These are phyloP conservation scores for Halcyon chelicuti DNA, from an alignment of 2,797 vertebrate species.

Conservation along the genomic window DNA sequence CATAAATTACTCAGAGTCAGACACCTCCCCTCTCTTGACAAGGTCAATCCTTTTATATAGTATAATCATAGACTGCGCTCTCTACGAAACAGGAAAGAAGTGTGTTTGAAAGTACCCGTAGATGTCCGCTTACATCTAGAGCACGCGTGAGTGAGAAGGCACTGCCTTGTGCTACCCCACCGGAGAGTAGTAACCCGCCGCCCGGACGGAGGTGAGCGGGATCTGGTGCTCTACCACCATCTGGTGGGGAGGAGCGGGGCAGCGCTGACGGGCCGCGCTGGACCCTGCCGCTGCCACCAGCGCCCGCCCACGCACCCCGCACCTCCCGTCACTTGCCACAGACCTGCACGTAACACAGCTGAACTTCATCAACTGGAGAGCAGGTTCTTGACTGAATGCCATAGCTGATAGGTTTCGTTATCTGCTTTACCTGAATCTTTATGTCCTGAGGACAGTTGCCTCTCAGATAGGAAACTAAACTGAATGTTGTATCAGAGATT, in stretches of 20 bases:
- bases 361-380: rapidly evolving
- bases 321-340: background rate
- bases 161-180: rapidly evolving
- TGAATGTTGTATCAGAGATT: rapidly evolving
- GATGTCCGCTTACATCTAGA: rapidly evolving
- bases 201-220: rapidly evolving
- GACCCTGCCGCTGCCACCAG: background rate
- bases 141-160: rapidly evolving
- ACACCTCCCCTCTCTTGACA: background rate
- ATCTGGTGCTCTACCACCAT: background rate
- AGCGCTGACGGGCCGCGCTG: background rate
- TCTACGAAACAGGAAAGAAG: background rate
- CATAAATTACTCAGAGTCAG: background rate
- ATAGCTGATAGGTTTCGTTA: background rate
- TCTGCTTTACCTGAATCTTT: background rate
- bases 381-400: background rate
- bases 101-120: background rate
- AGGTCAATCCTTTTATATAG: background rate
- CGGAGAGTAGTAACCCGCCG: rapidly evolving
- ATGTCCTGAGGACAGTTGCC: too few species aligned
- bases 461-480: background rate
- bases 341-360: rapidly evolving
- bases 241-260: background rate
- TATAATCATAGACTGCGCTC: rapidly evolving
- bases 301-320: too few species aligned